A percentile compares a stretch with the other conserved stretches of the same genome.
phyloP scores from a whole-genome alignment of 2,113 vertebrate species.

The Brachyistius frenatus region DNA sequence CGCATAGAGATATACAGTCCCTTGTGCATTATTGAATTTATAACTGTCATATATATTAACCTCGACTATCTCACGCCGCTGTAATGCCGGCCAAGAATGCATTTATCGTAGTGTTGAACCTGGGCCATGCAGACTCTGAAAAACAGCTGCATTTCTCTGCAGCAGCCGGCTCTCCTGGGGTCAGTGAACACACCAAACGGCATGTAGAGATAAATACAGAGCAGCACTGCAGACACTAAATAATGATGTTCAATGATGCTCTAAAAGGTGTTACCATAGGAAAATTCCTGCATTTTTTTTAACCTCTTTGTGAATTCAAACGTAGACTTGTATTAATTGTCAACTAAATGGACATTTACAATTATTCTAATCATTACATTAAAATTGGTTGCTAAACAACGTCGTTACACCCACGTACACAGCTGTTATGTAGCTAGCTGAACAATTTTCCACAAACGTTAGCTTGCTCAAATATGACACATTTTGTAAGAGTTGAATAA shows the following conservation, averaged over 20 bases:
- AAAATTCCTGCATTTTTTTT: too few species aligned
- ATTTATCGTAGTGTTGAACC: constrained; percentile 61
- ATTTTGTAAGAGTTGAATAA: too few species aligned
- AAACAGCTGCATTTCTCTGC: constrained; percentile 45
- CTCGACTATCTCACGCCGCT: constrained; percentile 27
- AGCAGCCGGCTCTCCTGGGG: constrained; percentile 20
- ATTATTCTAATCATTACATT: neutral
- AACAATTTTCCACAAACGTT: neutral
- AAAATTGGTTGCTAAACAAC: neutral
- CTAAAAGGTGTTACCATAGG: neutral
- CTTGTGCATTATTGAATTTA: constrained; percentile 43
- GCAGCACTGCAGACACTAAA: constrained; percentile 22
- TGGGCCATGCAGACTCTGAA: constrained; percentile 30
- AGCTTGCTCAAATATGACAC: too few species aligned
- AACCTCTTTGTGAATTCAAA: neutral
- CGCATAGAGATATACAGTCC: constrained; percentile 32
- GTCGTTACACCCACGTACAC: neutral
- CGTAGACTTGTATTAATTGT: neutral
- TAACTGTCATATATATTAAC: constrained; percentile 55
- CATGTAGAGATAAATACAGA: constrained; percentile 46
- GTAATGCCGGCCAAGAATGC: constrained; percentile 36
- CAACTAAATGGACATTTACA: neutral
- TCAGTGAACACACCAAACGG: constrained; percentile 39
- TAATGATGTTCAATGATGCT: constrained; percentile 20
- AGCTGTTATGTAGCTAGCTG: neutral